Evolutionary conservation across 2,888 invertebrate species (phyloP), one percentile per base, ranked within the genome.

Genomic region (Cheilosia urbana): DNA sequence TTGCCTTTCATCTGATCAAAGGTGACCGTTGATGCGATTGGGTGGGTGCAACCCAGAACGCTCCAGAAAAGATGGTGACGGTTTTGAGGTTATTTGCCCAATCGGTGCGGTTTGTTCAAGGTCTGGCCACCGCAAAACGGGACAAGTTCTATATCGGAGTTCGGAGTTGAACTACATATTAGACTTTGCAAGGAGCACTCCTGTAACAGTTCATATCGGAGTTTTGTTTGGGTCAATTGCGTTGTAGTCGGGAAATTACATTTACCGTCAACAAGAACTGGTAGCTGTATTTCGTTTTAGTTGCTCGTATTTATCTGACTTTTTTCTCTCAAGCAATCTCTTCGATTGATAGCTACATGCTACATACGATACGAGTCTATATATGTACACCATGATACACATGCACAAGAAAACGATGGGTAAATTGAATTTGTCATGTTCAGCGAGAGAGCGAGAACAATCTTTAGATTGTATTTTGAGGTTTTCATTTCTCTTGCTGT

Each of bases 381-480:
- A 17, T 30, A 2, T 11, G 37, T 37, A 21, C 15, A 24, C 5
- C 15, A 19, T 37, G 13, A 27, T 30, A 19, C 40, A 6, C 60
- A 60, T 40, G 30, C 57, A 42, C 49, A 66, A 34, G 37, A 45
- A 65, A 30, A 47, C 30, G 65, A 83, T 73, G 62, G 58, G 15
- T 40, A 83, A 88, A 90, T 88, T 90, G 88, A 88, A 90, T 90
- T 90, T 90, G 88, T 88, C 88, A 89, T 88, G 87, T 87, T 82
- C 78, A 88, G 87, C 77, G 75, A 87, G 81, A 81, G 30, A 30
- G 30, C 9, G 85, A 73, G 68, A 47, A 49, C 66, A 83, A 65
- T 80, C 80, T 68, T 80, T 34, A 81, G 80, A 85, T 85, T 85
- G 80, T 76, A 76, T 85, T 85, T 85, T 85, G 85, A 49, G 85